These are phyloP conservation scores for Tichodroma muraria DNA, from an alignment of 2,113 vertebrate species.

Conservation along the genomic window DNA sequence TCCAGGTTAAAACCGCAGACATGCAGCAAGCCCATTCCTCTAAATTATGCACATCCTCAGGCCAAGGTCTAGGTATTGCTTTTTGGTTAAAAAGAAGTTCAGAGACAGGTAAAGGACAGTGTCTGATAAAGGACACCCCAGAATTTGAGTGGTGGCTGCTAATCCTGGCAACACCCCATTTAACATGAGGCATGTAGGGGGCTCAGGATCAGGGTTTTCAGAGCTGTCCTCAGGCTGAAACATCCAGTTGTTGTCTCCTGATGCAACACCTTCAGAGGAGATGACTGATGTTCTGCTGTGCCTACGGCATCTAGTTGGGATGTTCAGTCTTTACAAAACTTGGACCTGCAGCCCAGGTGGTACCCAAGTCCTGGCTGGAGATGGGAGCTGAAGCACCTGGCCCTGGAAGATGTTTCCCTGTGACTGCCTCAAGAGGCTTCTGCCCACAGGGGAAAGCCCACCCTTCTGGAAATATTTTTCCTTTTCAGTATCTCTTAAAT, in stretches of 20 bases:
- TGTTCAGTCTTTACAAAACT: neutral
- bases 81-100: neutral
- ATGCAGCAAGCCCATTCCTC: neutral
- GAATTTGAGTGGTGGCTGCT: neutral
- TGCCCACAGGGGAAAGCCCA: neutral
- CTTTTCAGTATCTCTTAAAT: neutral
- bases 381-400: neutral
- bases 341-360: neutral
- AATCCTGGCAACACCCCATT: neutral
- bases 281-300: neutral
- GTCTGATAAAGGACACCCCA: neutral
- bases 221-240: neutral
- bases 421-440: neutral
- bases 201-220: neutral
- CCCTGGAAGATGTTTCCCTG: neutral
- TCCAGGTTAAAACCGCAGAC: neutral
- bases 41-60: neutral
- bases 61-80: neutral
- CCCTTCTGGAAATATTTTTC: neutral
- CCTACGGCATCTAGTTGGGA: neutral
- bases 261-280: neutral
- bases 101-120: neutral
- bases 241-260: neutral
- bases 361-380: neutral
- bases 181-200: accelerated